A percentile compares a stretch with the other conserved stretches of the same genome.
Evolutionary conservation across 2,888 invertebrate species (phyloP).

Genomic region (Pammene fasciana): DNA sequence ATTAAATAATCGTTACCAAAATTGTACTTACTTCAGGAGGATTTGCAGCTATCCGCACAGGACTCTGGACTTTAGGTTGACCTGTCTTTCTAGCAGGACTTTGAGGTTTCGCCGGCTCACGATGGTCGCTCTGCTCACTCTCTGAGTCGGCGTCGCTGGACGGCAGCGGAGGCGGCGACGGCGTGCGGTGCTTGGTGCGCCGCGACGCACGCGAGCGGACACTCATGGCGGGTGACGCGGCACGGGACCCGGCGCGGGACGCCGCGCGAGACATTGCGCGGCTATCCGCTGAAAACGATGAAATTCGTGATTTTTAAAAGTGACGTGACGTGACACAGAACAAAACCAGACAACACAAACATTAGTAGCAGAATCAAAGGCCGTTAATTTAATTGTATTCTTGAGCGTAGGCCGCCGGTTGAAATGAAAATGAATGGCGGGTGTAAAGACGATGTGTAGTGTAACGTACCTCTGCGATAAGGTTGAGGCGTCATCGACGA

Average conservation of each 20-base stretch:
- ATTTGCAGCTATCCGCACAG: conserved; percentile 3
- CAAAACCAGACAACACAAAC: no score
- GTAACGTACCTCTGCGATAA: conserved; percentile 66
- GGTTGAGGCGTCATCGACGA: conserved; percentile 71
- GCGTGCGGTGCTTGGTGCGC: conserved; percentile 68
- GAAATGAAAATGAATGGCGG: neutral
- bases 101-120: conserved; percentile 41
- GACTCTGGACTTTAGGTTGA: conserved; percentile 15
- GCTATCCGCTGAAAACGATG: conserved; percentile 68
- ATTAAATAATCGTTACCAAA: neutral
- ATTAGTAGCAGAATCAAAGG: no score
- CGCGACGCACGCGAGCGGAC: conserved; percentile 87
- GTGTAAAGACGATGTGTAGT: neutral
- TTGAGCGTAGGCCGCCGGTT: no score
- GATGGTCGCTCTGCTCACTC: conserved; percentile 66
- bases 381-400: no score
- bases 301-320: neutral
- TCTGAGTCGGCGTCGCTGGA: conserved; percentile 86
- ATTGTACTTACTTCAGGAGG: conserved; percentile 25
- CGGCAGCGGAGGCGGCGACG: conserved; percentile 72
- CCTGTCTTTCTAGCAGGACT: neutral
- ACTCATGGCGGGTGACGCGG: conserved; percentile 87
- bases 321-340: no score
- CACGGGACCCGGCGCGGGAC: conserved; percentile 85
- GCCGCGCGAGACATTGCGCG: conserved; percentile 75